These are phyloP conservation scores for Drosophila insularis DNA, from an alignment of 1,140 invertebrate genomes.

Conservation along the genomic window DNA sequence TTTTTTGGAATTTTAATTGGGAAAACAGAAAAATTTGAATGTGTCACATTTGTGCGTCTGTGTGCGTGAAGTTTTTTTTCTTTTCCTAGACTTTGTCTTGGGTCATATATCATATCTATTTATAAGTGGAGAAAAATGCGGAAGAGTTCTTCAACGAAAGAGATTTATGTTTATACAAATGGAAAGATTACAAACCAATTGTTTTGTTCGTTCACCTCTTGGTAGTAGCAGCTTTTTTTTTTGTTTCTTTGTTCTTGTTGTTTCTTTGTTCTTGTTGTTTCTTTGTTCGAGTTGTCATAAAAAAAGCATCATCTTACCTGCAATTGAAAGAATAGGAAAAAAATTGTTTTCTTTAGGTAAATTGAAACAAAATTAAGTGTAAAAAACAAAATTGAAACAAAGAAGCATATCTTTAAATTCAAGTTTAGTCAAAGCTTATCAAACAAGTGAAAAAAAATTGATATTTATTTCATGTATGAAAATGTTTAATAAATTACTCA, in stretches of 20 bases:
- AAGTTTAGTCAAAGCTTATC: no score
- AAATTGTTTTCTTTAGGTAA: neutral
- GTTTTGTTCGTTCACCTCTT: neutral
- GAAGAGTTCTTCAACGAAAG: conserved; percentile 24
- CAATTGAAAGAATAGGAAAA: neutral
- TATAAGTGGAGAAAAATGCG: conserved; percentile 16
- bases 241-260: no score
- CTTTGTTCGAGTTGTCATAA: neutral
- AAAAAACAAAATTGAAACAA: neutral
- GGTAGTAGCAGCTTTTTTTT: neutral
- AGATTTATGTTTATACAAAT: conserved; percentile 7
- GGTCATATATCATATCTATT: conserved; percentile 10
- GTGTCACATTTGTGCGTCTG: conserved; percentile 7
- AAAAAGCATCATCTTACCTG: neutral
- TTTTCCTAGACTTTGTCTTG: neutral
- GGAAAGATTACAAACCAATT: conserved; percentile 15
- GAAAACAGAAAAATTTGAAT: conserved; percentile 20
- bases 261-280: neutral
- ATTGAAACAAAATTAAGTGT: neutral
- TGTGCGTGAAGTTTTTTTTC: neutral
- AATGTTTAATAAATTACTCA: no score
- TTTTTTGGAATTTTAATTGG: conserved; percentile 71
- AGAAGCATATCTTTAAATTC: neutral
- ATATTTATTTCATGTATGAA: no score
- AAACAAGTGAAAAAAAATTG: no score